Conservation (phyloP, 2,797 vertebrate species). For the Setipinna tenuifilis region DNA sequence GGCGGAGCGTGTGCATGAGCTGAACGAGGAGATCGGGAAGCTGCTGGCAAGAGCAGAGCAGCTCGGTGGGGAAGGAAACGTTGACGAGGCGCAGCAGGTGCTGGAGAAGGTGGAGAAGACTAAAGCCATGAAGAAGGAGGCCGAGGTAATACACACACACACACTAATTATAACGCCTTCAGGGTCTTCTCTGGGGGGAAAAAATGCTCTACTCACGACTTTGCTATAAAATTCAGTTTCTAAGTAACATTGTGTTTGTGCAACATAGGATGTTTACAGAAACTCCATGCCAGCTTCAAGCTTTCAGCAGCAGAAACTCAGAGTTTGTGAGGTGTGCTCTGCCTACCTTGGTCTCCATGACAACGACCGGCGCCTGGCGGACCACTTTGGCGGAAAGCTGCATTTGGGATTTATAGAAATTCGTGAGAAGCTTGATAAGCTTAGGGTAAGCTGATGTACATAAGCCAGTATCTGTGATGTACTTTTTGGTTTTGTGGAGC, state of each 20-base stretch:
- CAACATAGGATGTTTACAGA: constrained; percentile 89
- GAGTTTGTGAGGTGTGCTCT: constrained; percentile 97
- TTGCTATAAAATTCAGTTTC: neutral
- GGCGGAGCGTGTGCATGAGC: constrained; percentile 95
- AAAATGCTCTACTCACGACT: neutral
- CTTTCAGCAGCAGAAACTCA: constrained; percentile 96
- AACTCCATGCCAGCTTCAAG: constrained; percentile 99
- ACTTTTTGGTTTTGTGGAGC: neutral
- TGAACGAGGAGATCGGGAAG: constrained; percentile 98
- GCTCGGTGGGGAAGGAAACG: constrained; percentile 94
- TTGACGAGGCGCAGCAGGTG: constrained; percentile 95
- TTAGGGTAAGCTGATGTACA: constrained; percentile 77
- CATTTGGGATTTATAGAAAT: constrained; percentile 98
- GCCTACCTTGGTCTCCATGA: constrained; percentile 97
- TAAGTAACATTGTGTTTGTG: constrained; percentile 17
- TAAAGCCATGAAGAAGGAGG: constrained; percentile 91
- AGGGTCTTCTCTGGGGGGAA: neutral
- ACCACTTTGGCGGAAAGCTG: constrained; percentile 98
- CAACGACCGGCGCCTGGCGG: constrained; percentile 94
- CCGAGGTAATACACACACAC: constrained; percentile 79
- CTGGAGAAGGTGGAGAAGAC: constrained; percentile 98
- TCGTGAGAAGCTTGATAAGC: constrained; percentile 94
- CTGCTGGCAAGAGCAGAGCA: constrained; percentile 94
- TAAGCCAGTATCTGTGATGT: neutral
- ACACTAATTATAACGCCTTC: neutral